Conservation (phyloP, 2,888 invertebrate genomes). For the Linyphia triangularis region DNA sequence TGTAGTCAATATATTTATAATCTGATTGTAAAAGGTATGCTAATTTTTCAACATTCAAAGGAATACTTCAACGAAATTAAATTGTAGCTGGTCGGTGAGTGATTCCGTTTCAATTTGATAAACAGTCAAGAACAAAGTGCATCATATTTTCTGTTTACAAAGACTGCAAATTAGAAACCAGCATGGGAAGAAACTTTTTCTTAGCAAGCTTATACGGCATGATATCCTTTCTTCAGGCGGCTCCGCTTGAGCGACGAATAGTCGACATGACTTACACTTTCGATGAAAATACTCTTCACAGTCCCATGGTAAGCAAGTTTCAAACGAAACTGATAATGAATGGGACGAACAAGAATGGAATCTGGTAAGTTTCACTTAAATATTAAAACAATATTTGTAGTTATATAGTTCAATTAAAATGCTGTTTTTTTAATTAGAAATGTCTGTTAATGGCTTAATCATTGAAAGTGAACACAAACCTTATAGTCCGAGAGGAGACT, state of each 20-base stretch:
- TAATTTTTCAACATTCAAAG: too few relatives aligned
- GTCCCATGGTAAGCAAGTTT: not conserved
- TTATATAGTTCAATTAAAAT: not conserved
- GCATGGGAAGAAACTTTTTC: not conserved
- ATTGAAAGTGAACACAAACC: too few relatives aligned
- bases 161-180: too few relatives aligned
- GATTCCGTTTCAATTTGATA: too few relatives aligned
- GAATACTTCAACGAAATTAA: too few relatives aligned
- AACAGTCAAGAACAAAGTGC: too few relatives aligned
- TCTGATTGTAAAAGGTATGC: too few relatives aligned
- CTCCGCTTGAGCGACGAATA: not conserved
- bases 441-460: not conserved
- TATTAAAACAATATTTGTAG: too few relatives aligned
- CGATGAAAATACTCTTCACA: not conserved
- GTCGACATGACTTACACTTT: slow-evolving; percentile 38
- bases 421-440: not conserved
- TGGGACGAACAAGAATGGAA: not conserved
- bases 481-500: too few relatives aligned
- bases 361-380: slow-evolving; percentile 41
- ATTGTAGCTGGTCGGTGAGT: too few relatives aligned
- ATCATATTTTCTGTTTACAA: too few relatives aligned
- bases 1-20: too few relatives aligned
- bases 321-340: not conserved
- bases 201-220: not conserved
- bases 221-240: not conserved